Conservation (phyloP, 2,113 vertebrate species). For the Psilopsiagon aymara region DNA sequence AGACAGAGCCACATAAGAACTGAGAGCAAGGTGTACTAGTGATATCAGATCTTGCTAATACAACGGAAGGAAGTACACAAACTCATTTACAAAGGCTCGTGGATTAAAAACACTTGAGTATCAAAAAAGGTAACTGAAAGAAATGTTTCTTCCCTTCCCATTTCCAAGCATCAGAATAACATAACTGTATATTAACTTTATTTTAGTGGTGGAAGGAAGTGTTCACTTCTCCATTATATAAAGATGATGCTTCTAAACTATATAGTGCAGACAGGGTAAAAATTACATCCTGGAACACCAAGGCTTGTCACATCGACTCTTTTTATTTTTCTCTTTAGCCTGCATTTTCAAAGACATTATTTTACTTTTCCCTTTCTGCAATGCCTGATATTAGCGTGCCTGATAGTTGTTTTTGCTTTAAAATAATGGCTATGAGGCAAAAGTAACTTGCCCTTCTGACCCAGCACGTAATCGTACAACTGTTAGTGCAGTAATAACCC, state of each 20-base stretch:
- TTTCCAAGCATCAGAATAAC: background rate
- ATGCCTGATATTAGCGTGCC: background rate
- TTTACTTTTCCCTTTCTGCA: background rate
- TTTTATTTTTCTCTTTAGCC: background rate
- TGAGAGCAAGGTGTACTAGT: background rate
- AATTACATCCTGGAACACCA: background rate
- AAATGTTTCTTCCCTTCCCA: background rate
- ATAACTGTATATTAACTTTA: background rate
- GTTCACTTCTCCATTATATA: background rate
- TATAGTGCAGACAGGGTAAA: background rate
- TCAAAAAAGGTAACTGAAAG: background rate
- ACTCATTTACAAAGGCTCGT: background rate
- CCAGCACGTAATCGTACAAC: background rate
- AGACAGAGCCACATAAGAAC: background rate
- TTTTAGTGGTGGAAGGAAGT: background rate
- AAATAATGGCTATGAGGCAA: slow-evolving; percentile 19
- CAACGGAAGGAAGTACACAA: background rate
- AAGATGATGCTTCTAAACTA: background rate
- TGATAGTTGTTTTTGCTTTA: slow-evolving; percentile 27
- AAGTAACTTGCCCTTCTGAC: slow-evolving; percentile 15
- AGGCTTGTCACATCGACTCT: background rate
- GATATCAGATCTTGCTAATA: background rate
- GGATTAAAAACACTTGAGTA: background rate
- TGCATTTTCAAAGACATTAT: background rate
- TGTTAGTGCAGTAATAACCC: slow-evolving; percentile 23